These are phyloP conservation scores for Cephus pygmeus DNA, from an alignment of 2,888 invertebrate genomes.

Conservation along the genomic window DNA sequence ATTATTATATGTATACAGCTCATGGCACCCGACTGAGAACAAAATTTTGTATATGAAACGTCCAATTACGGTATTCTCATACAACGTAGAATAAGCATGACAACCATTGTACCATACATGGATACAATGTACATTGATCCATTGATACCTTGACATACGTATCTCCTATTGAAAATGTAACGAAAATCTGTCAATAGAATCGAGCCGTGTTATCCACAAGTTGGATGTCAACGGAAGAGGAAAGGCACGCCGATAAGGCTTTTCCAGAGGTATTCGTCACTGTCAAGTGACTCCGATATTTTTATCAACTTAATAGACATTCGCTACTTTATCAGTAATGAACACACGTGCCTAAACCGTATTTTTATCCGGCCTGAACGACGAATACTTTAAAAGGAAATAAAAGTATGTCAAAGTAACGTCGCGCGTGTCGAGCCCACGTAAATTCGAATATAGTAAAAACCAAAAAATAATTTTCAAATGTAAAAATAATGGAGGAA, in stretches of 20 bases:
- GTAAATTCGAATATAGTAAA: neutral
- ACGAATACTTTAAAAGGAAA: neutral
- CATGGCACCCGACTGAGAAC: neutral
- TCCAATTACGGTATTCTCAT: neutral
- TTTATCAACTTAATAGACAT: neutral
- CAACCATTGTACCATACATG: neutral
- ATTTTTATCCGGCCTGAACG: neutral
- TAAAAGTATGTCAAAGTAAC: neutral
- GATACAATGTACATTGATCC: neutral
- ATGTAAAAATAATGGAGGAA: neutral
- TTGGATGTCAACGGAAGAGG: neutral
- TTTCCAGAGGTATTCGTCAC: neutral
- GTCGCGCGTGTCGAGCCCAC: neutral
- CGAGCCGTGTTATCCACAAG: no score
- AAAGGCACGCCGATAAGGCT: neutral
- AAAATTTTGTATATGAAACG: neutral
- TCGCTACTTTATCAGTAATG: neutral
- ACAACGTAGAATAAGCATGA: neutral
- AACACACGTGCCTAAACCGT: no score
- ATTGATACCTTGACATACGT: neutral
- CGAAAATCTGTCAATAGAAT: neutral
- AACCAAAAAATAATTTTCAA: neutral
- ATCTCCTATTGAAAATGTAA: neutral
- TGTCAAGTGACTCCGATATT: neutral
- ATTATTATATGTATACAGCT: neutral